Evolutionary conservation across 2,797 vertebrate species (phyloP).

Genomic region (Danio kyathit): DNA sequence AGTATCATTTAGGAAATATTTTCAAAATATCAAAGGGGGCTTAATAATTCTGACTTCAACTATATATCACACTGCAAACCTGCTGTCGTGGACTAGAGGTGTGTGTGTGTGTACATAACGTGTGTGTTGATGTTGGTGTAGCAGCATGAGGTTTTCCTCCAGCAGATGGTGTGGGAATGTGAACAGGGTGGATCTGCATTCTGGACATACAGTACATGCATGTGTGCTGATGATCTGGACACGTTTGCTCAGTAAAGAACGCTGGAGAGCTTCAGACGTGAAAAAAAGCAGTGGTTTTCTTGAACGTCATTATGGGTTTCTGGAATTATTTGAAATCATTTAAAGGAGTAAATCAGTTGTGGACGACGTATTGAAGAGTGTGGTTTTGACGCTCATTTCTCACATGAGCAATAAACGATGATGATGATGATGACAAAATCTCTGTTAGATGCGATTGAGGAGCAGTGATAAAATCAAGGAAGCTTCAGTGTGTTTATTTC

Average conservation of each 20-base stretch:
- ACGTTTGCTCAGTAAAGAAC: neutral
- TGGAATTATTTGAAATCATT: neutral
- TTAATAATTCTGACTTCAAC: too few relatives aligned
- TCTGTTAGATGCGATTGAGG: too few relatives aligned
- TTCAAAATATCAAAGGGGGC: too few relatives aligned
- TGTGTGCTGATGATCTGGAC: neutral
- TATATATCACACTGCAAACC: neutral
- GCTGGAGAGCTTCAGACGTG: neutral
- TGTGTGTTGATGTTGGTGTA: neutral
- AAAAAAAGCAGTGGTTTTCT: neutral
- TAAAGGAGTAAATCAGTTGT: neutral
- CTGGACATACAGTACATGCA: neutral
- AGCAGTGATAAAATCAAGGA: too few relatives aligned
- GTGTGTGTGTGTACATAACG: neutral
- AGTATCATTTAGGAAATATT: too few relatives aligned
- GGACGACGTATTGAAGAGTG: neutral
- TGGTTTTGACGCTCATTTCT: too few relatives aligned
- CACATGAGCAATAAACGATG: slow-evolving; percentile 3
- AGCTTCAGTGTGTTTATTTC: too few relatives aligned
- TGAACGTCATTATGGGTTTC: neutral
- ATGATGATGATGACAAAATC: too few relatives aligned
- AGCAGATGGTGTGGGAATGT: slow-evolving; percentile 40
- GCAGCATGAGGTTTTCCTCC: neutral
- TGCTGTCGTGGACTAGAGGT: neutral
- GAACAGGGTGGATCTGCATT: slow-evolving; percentile 31